Evolutionary conservation across 1,140 invertebrate genomes (phyloP), one percentile per base, ranked within the genome.

Genomic region (Drosophila setifemur): DNA sequence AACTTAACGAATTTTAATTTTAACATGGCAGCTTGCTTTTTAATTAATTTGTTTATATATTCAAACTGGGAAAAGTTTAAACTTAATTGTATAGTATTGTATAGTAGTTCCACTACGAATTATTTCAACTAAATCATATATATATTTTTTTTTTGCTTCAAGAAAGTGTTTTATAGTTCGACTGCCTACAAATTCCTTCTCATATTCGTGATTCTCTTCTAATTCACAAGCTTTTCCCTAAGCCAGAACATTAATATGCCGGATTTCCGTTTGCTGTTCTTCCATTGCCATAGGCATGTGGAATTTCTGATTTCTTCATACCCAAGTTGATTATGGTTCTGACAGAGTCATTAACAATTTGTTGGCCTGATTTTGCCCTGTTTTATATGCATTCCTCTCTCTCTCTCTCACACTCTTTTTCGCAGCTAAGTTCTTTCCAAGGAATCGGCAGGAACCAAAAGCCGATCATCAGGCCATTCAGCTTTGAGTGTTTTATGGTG

Each of bases 311-410:
- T 45, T 50, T 70, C 39, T 77, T 57, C 42, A 45, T 64, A 39
- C 44, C 28, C 29, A 43, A 63, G 48, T 42, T 72, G 29, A 72
- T 72, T 72, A 63, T 72, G 57, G 35, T 72, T 63, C 47, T 63
- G 69, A 72, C 69, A 72, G 68, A 54, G 48, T 72, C 69, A 72
- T 72, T 72, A 72, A 48, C 68, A 72, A 63, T 72, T 63, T 72
- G 57, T 26, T 25, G 33, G 42, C 52, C 48, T 43, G 42, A 42
- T 72, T 72, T 72, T 72, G 31, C 69, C 45, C 48, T 44, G 68
- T 72, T 72, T 72, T 49, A 58, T 69, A 48, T 60, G 39, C 45
- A 71, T 49, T 43, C 33, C 39, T 31, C 35, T 42, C 50, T 6
- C 29, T 53, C 12, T 28, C 23, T n/a, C 16, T 43, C 9, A 18